These are phyloP conservation scores for Podotricha telesiphe DNA, from an alignment of 2,888 invertebrate species.

Conservation along the genomic window DNA sequence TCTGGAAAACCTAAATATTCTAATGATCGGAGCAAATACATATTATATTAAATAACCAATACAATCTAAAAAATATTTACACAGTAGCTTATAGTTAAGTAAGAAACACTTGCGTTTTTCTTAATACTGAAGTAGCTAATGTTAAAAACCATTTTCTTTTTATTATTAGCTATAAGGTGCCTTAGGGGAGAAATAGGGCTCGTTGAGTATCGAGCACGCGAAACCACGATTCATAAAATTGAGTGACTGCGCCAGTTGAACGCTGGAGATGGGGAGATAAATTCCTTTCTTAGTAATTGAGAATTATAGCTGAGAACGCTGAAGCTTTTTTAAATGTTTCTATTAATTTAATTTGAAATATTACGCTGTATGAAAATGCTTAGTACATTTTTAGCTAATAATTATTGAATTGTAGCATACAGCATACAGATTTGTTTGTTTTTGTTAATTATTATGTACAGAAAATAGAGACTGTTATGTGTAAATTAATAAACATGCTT, in stretches of 20 bases:
- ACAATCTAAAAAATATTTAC: background rate
- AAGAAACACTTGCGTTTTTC: constrained; percentile 8
- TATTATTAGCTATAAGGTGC: constrained; percentile 38
- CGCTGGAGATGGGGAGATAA: constrained; percentile 64
- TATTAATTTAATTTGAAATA: constrained; percentile 20
- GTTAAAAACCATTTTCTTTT: constrained; percentile 13
- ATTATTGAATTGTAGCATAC: background rate
- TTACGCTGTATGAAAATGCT: background rate
- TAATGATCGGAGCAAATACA: no score
- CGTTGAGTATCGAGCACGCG: constrained; percentile 60
- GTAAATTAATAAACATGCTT: no score
- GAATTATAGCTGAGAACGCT: constrained; percentile 49
- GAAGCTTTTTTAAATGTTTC: constrained; percentile 28
- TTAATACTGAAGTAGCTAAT: constrained; percentile 1
- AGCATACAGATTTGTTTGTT: no score
- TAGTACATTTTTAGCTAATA: background rate
- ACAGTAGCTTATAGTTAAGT: background rate
- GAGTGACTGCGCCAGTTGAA: constrained; percentile 59
- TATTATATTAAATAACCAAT: background rate
- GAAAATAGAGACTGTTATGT: no score
- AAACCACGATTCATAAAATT: constrained; percentile 71
- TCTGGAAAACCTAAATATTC: no score
- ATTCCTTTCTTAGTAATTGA: constrained; percentile 61
- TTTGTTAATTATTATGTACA: no score
- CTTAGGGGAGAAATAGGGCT: constrained; percentile 32